Base-by-base conservation (phyloP, 2,888 invertebrate species). In the Pandemis cinnamomeana region DNA sequence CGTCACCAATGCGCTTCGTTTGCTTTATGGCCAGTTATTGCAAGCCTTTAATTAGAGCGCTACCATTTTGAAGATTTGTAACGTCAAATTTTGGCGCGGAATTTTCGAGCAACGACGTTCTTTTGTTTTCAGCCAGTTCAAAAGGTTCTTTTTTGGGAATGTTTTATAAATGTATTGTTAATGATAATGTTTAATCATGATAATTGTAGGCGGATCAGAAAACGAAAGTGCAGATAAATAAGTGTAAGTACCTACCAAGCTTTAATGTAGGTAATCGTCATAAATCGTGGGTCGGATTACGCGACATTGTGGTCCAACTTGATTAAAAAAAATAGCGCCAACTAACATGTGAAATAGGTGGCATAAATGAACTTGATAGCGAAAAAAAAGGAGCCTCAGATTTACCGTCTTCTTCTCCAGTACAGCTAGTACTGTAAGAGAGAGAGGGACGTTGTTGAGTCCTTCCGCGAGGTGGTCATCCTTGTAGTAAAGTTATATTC, bases 21-120 rank as follows among this genome's bases (percentile, higher is more conserved):
- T 89, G 89, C 88, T 91, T 91, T 90, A 91, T 89, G 89, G 87
- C 86, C 90, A 90, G 90, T 90, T 91, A 91, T 91, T 91, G 91
- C 92, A 85, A 87, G 89, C 89, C 86, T 89, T 89, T 92, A 92
- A 92, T 93, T 91, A 90, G 89, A 82, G 83, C 82, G 81, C 81
- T 87, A 88, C 90, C 89, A 88, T 91, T 89, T 88, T 87, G 85
- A 89, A 88, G 90, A 91, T 92, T 91, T 91, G 90, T 87, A 88
- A 89, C 86, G 88, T 90, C 89, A 89, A 70, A 84, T 89, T 91
- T 90, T 88, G 89, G 89, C 91, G 91, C 88, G 88, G 85, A 87
- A 82, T 80, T 20, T 15, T 63, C 10, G 27, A 46, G 64, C 46
- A n/a, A 62, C 55, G 69, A 20, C 69, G 10, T 5, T 62, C 55